Base-by-base conservation (phyloP, 2,888 invertebrate species). In the Drosophila kanekoi region DNA sequence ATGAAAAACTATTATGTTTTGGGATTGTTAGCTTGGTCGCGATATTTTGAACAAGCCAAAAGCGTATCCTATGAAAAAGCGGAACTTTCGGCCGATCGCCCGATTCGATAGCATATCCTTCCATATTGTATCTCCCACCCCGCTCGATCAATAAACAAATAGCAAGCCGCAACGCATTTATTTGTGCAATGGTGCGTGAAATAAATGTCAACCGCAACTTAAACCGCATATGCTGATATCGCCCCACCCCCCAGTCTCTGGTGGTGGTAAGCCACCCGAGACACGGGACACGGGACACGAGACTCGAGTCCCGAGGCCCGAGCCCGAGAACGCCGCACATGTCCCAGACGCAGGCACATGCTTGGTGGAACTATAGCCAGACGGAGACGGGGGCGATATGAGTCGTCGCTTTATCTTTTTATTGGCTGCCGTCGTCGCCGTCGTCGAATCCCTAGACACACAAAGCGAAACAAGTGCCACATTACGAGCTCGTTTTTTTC, bases 171-270 rank as follows among this genome's bases (percentile, higher is more conserved):
- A 82, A 88, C 87, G 76, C 89, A 86, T 84, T 88, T 89, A 84
- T 88, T 87, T 89, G 89, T 83, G 84, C 87, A 85, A 87, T 87
- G 81, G 89, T 67, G 77, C 81, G 72, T 87, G 77, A 84, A 89
- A 86, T 87, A 89, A 86, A 89, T 87, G 85, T 86, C 85, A 86
- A 86, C 85, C 85, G 85, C 85, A 86, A 87, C 79, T 87, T 84
- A 87, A 84, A 84, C 89, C 84, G 79, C 84, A 84, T 84, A 87
- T 84, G 87, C 80, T 84, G 87, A 83, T 87, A 84, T 72, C 78
- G 68, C 49, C 43, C 43, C 78, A 67, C 49, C 43, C 43, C 33
- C 45, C 37, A n/a, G 33, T 44, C 41, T 32, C 35, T 45, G 49
- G 44, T 59, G 59, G 38, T 72, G 72, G 18, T 40, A 68, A 73